These are phyloP conservation scores for Acanthopleura granulata DNA, from an alignment of 2,888 invertebrate species.

Conservation along the genomic window DNA sequence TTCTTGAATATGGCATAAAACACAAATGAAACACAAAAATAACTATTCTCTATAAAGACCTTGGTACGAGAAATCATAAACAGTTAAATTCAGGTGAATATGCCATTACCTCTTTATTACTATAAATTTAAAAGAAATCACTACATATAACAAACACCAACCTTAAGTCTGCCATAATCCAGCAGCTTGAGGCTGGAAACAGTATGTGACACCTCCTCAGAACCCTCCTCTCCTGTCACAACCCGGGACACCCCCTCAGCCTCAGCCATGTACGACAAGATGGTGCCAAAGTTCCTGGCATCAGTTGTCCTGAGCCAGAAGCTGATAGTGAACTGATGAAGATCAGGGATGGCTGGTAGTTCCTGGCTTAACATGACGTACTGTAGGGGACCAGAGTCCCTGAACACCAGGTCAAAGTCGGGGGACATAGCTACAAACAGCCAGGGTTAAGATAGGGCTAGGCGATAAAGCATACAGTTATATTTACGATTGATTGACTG, in stretches of 20 bases:
- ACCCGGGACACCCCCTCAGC: not conserved
- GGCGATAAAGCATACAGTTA: too few relatives aligned
- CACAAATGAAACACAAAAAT: too few relatives aligned
- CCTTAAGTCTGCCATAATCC: conserved; percentile 12
- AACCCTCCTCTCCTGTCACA: not conserved
- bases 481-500: too few relatives aligned
- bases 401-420: conserved; percentile 21
- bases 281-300: conserved; percentile 19
- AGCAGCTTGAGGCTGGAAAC: not conserved
- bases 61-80: too few relatives aligned
- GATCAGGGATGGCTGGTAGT: not conserved
- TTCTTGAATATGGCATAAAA: too few relatives aligned
- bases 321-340: not conserved
- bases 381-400: not conserved
- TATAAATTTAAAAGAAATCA: too few relatives aligned
- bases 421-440: not conserved
- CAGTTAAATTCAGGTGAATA: too few relatives aligned
- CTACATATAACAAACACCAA: not conserved
- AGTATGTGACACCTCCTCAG: not conserved
- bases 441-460: too few relatives aligned
- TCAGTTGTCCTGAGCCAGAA: conserved; percentile 23
- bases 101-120: too few relatives aligned
- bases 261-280: conserved; percentile 13
- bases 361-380: not conserved
- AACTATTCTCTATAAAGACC: too few relatives aligned